These are phyloP conservation scores for Heliconius hewitsoni DNA, from an alignment of 1,140 invertebrate genomes.

Conservation along the genomic window DNA sequence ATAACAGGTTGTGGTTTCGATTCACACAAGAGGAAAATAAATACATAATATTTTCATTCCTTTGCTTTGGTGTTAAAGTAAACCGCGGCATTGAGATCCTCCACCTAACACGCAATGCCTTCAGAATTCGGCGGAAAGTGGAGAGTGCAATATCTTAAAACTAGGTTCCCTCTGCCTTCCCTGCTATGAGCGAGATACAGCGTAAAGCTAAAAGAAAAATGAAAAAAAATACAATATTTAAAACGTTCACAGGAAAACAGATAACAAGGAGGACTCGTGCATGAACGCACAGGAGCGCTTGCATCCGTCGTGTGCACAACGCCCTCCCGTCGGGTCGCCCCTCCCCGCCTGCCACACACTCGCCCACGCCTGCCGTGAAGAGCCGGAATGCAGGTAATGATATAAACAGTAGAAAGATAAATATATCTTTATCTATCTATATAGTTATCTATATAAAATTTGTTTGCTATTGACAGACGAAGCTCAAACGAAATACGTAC, in stretches of 20 bases:
- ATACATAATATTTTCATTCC: too few species aligned
- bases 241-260: constrained; percentile 83
- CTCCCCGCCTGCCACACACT: constrained; percentile 90
- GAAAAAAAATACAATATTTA: neutral
- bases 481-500: too few species aligned
- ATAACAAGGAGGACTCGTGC: constrained; percentile 90
- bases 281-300: constrained; percentile 93
- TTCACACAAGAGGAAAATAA: too few species aligned
- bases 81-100: too few species aligned
- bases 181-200: neutral
- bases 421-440: too few species aligned
- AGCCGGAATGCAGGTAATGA: constrained; percentile 86
- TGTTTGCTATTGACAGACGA: too few species aligned
- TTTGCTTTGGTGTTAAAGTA: too few species aligned
- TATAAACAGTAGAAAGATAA: too few species aligned
- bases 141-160: neutral
- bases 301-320: constrained; percentile 92
- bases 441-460: too few species aligned
- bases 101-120: too few species aligned
- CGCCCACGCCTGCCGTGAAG: constrained; percentile 89
- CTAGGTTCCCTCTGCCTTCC: neutral
- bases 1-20: too few species aligned
- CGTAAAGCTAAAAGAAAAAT: neutral
- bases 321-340: constrained; percentile 85
- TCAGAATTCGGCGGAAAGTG: too few species aligned